Evolutionary conservation across 2,797 vertebrate genomes (phyloP).

Genomic region (Lagorchestes hirsutus): DNA sequence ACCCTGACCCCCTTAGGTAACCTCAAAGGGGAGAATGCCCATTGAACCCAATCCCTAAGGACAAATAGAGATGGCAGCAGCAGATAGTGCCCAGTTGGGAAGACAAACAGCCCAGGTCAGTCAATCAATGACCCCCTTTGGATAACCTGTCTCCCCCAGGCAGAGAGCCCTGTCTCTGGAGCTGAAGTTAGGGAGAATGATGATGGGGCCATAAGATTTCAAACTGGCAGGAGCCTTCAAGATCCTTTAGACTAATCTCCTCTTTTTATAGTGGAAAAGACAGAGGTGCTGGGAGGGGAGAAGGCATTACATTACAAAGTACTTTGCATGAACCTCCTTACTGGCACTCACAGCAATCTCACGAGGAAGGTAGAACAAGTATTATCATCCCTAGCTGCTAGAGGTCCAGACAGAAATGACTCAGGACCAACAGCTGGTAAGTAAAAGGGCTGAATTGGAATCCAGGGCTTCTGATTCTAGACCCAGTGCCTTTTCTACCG

Average conservation of each 20-base stretch:
- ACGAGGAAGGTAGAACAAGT: neutral
- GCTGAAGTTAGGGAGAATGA: neutral
- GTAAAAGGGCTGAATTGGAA: neutral
- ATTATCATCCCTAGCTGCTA: neutral
- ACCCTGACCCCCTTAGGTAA: neutral
- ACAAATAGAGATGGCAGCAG: neutral
- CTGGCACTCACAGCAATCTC: neutral
- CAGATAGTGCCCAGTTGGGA: neutral
- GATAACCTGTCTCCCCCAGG: neutral
- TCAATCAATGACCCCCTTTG: neutral
- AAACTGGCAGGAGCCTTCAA: neutral
- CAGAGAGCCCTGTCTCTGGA: neutral
- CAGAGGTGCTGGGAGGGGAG: neutral
- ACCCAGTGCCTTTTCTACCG: neutral
- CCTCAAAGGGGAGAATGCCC: neutral
- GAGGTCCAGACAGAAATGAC: neutral
- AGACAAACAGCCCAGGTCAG: neutral
- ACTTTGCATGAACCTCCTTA: neutral
- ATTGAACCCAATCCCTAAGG: neutral
- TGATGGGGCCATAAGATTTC: neutral
- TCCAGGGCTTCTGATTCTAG: neutral
- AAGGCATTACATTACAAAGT: neutral
- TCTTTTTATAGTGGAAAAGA: neutral
- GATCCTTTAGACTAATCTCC: neutral
- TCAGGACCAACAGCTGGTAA: neutral